Evolutionary conservation across 2,113 vertebrate species (phyloP).

Genomic region (Piaya cayana): DNA sequence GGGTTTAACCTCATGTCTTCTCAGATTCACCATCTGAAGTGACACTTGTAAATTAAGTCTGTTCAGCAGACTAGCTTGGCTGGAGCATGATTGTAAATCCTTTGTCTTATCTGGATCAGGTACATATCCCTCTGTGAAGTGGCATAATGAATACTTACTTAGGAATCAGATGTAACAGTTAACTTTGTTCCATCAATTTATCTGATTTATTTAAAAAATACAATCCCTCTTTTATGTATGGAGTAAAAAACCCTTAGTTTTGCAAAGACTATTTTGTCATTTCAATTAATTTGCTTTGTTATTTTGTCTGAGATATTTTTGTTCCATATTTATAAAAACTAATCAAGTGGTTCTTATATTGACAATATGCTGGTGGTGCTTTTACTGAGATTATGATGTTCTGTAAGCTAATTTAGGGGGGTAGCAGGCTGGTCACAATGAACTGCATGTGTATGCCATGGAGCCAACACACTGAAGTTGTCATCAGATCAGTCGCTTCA

Average conservation of each 20-base stretch:
- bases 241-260: neutral
- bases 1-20: neutral
- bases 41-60: neutral
- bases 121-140: neutral
- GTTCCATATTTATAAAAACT: neutral
- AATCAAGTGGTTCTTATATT: neutral
- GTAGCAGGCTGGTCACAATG: neutral
- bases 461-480: neutral
- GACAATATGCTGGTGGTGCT: neutral
- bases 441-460: neutral
- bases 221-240: neutral
- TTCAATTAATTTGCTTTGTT: neutral
- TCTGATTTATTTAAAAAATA: neutral
- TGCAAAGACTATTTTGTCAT: neutral
- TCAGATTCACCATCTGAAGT: constrained; percentile 6
- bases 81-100: neutral
- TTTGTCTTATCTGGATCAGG: neutral
- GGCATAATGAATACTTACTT: neutral
- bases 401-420: neutral
- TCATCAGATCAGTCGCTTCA: neutral
- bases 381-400: neutral
- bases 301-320: neutral
- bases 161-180: constrained; percentile 11
- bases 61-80: neutral
- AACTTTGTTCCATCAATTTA: neutral